phyloP scores from a whole-genome alignment of 2,797 vertebrate species.

The Carcharodon carcharias region DNA sequence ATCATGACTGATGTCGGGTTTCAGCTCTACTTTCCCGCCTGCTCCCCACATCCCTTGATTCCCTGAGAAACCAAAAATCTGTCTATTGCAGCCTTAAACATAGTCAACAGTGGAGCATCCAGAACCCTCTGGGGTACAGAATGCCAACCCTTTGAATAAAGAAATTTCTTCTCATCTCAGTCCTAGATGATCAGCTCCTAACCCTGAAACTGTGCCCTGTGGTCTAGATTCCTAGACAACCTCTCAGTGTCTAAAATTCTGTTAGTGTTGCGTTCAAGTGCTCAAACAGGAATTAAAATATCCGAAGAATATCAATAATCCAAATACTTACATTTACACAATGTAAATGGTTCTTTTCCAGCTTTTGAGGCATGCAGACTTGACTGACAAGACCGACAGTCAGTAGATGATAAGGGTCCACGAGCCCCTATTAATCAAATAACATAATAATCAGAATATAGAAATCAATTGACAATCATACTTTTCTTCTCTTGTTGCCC shows the following conservation, averaged over 20 bases:
- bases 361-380: constrained; percentile 36
- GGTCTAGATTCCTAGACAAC: not conserved
- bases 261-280: not conserved
- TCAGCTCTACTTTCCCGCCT: not conserved
- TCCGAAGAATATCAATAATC: not conserved
- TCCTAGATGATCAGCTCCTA: not conserved
- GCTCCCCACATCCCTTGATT: not conserved
- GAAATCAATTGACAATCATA: not conserved
- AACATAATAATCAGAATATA: not conserved
- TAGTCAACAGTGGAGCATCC: too few relatives aligned
- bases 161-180: not conserved
- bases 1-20: not conserved
- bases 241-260: not conserved
- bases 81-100: not conserved
- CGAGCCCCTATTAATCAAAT: constrained; percentile 7
- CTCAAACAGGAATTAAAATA: not conserved
- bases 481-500: not conserved
- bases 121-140: too few relatives aligned
- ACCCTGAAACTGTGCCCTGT: not conserved
- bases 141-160: not conserved
- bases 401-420: constrained; percentile 28
- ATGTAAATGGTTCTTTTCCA: constrained; percentile 6
- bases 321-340: constrained; percentile 1
- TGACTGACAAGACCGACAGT: constrained; percentile 27
- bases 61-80: not conserved